These are phyloP conservation scores for Lepilemur septentrionalis DNA, from an alignment of 2,797 vertebrate genomes.

Conservation along the genomic window DNA sequence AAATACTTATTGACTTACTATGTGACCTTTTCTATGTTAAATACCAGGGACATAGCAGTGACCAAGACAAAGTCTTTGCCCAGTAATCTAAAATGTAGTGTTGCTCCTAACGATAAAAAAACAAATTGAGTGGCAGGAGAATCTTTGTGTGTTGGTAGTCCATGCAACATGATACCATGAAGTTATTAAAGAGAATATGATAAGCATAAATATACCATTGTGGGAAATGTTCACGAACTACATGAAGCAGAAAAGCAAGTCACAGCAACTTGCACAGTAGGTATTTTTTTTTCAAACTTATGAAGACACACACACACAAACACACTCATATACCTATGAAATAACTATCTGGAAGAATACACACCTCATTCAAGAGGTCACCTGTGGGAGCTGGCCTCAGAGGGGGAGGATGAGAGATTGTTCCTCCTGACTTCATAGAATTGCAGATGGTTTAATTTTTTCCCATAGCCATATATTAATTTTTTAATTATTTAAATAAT, in stretches of 20 bases:
- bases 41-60: neutral
- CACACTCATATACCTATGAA: neutral
- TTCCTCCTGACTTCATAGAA: neutral
- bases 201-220: neutral
- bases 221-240: neutral
- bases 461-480: neutral
- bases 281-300: neutral
- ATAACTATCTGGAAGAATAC: neutral
- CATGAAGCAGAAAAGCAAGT: neutral
- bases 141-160: neutral
- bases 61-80: neutral
- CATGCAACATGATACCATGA: neutral
- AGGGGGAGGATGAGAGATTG: neutral
- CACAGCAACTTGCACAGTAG: neutral
- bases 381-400: neutral
- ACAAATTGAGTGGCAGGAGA: neutral
- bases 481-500: constrained; percentile 8
- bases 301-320: neutral
- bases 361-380: neutral
- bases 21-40: neutral
- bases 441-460: neutral
- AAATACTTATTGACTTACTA: neutral
- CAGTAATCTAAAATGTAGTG: neutral
- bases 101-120: neutral
- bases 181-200: neutral